Conservation (phyloP, 92 coral and sea anemone genomes). For the Bergia sp. region DNA sequence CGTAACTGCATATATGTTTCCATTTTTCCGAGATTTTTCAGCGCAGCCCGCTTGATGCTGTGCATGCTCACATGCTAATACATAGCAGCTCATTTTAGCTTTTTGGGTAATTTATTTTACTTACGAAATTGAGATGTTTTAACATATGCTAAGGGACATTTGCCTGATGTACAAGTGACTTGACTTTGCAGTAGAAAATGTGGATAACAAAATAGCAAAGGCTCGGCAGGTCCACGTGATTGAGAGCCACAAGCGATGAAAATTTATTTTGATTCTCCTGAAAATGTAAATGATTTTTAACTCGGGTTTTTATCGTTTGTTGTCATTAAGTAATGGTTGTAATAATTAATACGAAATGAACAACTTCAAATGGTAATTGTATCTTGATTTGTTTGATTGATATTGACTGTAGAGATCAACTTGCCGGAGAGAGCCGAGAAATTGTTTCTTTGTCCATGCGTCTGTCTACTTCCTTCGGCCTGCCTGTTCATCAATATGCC, state of each 20-base stretch:
- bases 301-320: background rate
- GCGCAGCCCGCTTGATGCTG: no score
- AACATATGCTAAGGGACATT: background rate
- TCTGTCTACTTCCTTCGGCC: no score
- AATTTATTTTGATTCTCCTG: no score
- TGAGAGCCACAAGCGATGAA: no score
- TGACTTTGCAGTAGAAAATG: background rate
- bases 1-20: no score
- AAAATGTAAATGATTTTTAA: background rate
- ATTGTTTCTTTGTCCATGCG: background rate
- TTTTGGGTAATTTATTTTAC: background rate
- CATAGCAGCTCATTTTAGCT: background rate
- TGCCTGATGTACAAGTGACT: background rate
- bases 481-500: no score
- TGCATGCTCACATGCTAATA: no score
- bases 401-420: background rate
- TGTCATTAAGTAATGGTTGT: background rate
- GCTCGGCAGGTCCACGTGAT: no score
- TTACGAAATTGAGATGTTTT: background rate
- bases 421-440: background rate
- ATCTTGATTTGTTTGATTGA: no score
- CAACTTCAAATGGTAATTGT: background rate
- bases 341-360: background rate
- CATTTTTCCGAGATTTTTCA: no score
- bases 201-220: background rate